Evolutionary conservation across 2,113 vertebrate species (phyloP), one percentile per base, ranked within the genome.

Genomic region (Pteruthius melanotis): DNA sequence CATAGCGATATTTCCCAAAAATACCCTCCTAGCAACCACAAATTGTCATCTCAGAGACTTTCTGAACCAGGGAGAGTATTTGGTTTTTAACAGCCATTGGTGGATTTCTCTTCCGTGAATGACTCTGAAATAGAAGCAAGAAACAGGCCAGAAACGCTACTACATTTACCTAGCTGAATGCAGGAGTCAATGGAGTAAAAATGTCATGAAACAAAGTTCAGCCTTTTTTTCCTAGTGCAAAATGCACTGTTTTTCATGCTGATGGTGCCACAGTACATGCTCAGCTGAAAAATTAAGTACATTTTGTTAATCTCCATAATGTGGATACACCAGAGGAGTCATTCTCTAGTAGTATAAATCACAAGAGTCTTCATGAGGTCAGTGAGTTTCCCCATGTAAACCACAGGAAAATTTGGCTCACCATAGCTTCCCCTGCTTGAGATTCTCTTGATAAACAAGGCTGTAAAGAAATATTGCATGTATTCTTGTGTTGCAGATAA

Each of bases 401-500:
- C 52, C 33, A 82, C 47, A 42, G 76, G 74, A 89, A 92, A 90
- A 93, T 89, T 75, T 75, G 69, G 17, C n/a, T 87, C 47, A 70
- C 69, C 30, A 7, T 45, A 33, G 4, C 30, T 79, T 87, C n/a
- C n/a, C 54, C 59, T 93, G 30, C 88, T 71, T 83, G 39, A 83
- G 81, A 92, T 70, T 91, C 23, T 89, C 59, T 52, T 95, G 74
- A 87, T 85, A 92, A 95, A 84, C 17, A 57, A 57, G 26, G 42
- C 84, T 95, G 44, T 78, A 86, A 94, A 90, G 60, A 83, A 93
- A 87, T 89, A 89, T 30, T 69, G 28, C 28, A 57, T 68, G 31
- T 63, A 60, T 91, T 89, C 52, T 75, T 89, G 59, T 39, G 50
- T 31, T 91, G 30, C 53, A 86, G 68, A 50, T 70, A 88, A 59